These are phyloP conservation scores for Sclerurus mexicanus DNA, from an alignment of 2,113 vertebrate species.

Conservation along the genomic window DNA sequence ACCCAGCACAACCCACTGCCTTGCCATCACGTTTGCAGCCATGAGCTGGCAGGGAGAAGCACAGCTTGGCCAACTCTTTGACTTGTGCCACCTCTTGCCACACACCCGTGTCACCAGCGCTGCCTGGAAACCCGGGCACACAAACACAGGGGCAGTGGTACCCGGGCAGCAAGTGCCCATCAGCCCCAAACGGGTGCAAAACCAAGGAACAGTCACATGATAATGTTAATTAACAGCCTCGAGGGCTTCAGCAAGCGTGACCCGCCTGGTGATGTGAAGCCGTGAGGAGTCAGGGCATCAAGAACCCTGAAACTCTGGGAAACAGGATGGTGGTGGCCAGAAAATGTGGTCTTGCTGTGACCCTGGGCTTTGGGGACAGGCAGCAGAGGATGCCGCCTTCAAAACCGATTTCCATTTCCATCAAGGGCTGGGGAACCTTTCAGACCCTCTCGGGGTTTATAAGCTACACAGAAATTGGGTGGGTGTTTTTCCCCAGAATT, in stretches of 20 bases:
- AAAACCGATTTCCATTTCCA: not conserved
- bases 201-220: not conserved
- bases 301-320: not conserved
- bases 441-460: not conserved
- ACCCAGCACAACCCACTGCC: not conserved
- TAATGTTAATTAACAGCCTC: not conserved
- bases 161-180: slow-evolving; percentile 19
- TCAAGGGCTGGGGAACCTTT: not conserved
- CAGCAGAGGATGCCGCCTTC: not conserved
- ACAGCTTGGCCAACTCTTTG: slow-evolving; percentile 6
- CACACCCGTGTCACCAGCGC: slow-evolving; percentile 6
- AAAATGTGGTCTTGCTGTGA: not conserved
- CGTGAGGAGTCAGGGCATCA: not conserved
- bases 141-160: slow-evolving; percentile 59
- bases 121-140: slow-evolving; percentile 72
- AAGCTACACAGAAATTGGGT: no score
- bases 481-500: not conserved
- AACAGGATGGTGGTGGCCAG: not conserved
- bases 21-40: not conserved
- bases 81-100: slow-evolving; percentile 49
- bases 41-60: slow-evolving; percentile 35
- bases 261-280: slow-evolving; percentile 4
- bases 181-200: slow-evolving; percentile 7
- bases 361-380: not conserved
- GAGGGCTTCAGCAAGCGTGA: not conserved